phyloP scores from a whole-genome alignment of 2,888 invertebrate species.

The Tenthredo scrophulariae region DNA sequence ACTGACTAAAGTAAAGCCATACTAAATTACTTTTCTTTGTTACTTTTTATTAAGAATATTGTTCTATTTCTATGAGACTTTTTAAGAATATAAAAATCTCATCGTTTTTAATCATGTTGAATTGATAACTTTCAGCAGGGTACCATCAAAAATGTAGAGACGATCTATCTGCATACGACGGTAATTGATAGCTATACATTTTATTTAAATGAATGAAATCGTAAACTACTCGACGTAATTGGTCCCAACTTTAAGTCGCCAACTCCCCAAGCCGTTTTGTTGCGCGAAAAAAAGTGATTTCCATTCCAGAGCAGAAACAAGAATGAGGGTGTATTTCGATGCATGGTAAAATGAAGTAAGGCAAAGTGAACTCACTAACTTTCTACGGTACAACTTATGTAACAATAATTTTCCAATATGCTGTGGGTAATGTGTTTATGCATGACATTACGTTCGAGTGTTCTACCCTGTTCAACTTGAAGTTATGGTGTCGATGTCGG shows the following conservation, averaged over 20 bases:
- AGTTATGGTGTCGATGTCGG: not conserved
- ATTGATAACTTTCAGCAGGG: too few species aligned
- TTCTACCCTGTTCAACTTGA: not conserved
- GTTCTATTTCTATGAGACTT: not conserved
- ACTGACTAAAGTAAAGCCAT: not conserved
- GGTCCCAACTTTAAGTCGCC: too few species aligned
- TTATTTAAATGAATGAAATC: too few species aligned
- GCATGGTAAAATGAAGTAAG: not conserved
- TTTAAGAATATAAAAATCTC: too few species aligned
- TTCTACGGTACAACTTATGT: not conserved
- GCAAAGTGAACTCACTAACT: not conserved
- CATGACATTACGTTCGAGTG: not conserved
- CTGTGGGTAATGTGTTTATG: not conserved
- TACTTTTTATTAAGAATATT: not conserved
- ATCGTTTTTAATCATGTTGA: too few species aligned
- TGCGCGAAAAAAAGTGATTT: not conserved
- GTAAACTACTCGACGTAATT: too few species aligned
- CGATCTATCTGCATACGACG: too few species aligned
- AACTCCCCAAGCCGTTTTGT: too few species aligned
- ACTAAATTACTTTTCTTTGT: conserved; percentile 5
- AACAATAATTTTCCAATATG: not conserved
- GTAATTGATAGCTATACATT: too few species aligned
- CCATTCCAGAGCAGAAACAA: too few species aligned
- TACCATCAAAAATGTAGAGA: too few species aligned
- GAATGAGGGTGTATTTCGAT: too few species aligned